Evolutionary conservation across 2,113 vertebrate genomes (phyloP).

Genomic region (Pantherophis guttatus): DNA sequence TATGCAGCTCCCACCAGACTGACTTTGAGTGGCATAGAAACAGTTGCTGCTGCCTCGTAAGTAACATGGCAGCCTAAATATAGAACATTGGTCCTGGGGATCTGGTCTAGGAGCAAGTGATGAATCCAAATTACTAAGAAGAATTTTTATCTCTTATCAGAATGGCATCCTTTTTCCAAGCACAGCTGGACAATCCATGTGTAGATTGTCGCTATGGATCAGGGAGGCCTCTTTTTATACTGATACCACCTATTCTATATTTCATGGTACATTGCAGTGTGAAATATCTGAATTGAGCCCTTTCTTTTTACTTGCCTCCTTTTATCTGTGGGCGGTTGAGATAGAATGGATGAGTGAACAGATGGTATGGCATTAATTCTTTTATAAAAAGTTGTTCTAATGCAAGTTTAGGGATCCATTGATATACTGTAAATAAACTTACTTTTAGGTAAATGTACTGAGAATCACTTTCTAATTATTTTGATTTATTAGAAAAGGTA

Average conservation of each 20-base stretch:
- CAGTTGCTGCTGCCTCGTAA: background rate
- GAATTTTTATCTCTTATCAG: background rate
- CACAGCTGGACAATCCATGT: background rate
- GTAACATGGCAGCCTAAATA: background rate
- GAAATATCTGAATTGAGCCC: background rate
- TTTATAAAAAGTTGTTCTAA: background rate
- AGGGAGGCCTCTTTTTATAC: background rate
- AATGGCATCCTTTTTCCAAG: background rate
- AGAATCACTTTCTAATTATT: background rate
- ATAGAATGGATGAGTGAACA: background rate
- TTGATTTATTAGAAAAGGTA: background rate
- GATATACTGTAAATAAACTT: background rate
- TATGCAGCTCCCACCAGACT: background rate
- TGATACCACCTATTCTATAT: background rate
- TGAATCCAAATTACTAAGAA: background rate
- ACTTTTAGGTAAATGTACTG: background rate
- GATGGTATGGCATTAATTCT: background rate
- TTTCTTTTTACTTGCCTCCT: background rate
- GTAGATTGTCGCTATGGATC: background rate
- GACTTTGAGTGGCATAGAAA: background rate
- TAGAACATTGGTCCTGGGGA: background rate
- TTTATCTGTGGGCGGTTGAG: background rate
- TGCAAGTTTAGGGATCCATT: background rate
- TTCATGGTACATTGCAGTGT: background rate
- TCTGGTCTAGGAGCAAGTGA: background rate